Percentiles rank a stretch among this genome's conserved stretches.
Conservation (phyloP, 2,113 vertebrate genomes). For the Murina feae region DNA sequence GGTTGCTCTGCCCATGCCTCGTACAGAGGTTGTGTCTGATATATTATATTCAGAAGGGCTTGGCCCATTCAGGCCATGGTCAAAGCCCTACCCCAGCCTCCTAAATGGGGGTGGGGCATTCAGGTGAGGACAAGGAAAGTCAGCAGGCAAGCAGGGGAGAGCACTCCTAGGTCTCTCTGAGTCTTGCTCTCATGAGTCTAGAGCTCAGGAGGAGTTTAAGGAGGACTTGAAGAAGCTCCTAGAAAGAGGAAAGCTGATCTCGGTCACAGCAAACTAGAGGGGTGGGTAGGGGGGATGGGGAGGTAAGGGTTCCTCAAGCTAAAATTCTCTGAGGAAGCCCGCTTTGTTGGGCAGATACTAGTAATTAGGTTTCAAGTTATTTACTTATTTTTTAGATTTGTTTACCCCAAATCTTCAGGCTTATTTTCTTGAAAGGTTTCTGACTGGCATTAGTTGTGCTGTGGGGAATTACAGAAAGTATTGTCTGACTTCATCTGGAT, state of each 20-base stretch:
- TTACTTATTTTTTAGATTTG: neutral
- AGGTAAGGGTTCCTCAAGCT: too few species aligned
- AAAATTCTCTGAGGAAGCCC: neutral
- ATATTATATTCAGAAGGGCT: neutral
- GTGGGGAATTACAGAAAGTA: neutral
- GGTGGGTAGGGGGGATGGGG: too few species aligned
- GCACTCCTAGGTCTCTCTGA: neutral
- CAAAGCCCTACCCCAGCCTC: neutral
- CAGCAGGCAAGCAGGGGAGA: neutral
- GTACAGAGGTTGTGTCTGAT: neutral
- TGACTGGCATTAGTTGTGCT: neutral
- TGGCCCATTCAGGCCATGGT: neutral
- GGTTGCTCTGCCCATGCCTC: neutral
- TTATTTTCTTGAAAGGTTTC: neutral
- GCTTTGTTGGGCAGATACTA: neutral
- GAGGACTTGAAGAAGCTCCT: neutral
- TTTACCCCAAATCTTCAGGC: neutral
- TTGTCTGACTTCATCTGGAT: neutral
- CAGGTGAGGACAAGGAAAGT: neutral
- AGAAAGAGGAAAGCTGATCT: neutral
- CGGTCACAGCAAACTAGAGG: too few species aligned
- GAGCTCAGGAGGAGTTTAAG: neutral
- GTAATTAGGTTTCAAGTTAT: neutral
- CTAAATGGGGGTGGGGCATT: neutral
- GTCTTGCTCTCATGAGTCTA: neutral